Percentiles rank a stretch among this genome's conserved stretches.
phyloP scores from a whole-genome alignment of 2,888 invertebrate species.

The Sinotaia quadrata region DNA sequence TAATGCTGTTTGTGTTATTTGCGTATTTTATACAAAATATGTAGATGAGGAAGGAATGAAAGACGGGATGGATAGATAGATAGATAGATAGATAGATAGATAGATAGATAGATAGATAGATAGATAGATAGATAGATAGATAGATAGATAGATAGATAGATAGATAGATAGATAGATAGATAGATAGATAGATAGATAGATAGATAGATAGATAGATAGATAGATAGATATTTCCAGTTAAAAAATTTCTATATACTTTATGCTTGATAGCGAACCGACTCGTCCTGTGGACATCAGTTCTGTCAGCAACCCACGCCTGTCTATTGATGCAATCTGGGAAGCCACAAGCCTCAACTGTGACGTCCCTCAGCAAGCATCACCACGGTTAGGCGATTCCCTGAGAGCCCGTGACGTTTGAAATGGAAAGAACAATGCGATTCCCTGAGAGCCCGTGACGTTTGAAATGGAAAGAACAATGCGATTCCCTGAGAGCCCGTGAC shows the following conservation, averaged over 20 bases:
- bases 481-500: slow-evolving; percentile 30
- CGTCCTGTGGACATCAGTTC: slow-evolving; percentile 41
- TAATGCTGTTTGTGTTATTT: too few relatives aligned
- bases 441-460: slow-evolving; percentile 30
- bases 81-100: too few relatives aligned
- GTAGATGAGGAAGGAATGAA: too few relatives aligned
- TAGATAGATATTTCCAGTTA: too few relatives aligned
- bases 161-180: too few relatives aligned
- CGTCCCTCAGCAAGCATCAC: slow-evolving; percentile 35
- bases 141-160: too few relatives aligned
- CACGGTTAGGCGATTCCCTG: slow-evolving; percentile 25
- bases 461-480: slow-evolving; percentile 8
- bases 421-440: slow-evolving; percentile 15
- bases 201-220: too few relatives aligned
- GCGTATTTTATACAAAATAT: too few relatives aligned
- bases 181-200: too few relatives aligned
- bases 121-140: too few relatives aligned
- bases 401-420: slow-evolving; percentile 32
- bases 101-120: too few relatives aligned
- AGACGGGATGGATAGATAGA: too few relatives aligned
- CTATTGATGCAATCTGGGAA: slow-evolving; percentile 56
- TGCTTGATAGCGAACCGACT: slow-evolving; percentile 16
- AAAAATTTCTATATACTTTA: background rate
- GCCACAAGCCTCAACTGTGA: slow-evolving; percentile 54
- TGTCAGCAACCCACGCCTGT: slow-evolving; percentile 40